Evolutionary conservation across 2,888 invertebrate genomes (phyloP).

Genomic region (Tipula lateralis): DNA sequence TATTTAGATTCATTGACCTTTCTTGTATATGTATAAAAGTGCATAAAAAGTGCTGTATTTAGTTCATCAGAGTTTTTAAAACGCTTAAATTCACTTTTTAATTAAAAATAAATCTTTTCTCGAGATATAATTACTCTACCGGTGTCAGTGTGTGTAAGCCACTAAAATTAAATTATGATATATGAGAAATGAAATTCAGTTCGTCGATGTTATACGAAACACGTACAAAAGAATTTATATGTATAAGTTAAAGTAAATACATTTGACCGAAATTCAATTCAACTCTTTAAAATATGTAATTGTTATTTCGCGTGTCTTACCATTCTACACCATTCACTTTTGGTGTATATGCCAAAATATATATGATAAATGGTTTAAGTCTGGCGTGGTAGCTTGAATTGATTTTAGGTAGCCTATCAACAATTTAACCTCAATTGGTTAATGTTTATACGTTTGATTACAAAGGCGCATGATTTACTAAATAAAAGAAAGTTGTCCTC

Average conservation of each 20-base stretch:
- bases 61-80: not conserved
- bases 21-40: too few species aligned
- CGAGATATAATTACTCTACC: too few species aligned
- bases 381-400: not conserved
- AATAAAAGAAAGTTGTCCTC: slow-evolving; percentile 45
- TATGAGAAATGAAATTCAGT: too few species aligned
- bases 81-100: not conserved
- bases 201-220: too few species aligned
- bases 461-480: not conserved
- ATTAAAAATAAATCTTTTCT: too few species aligned
- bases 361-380: not conserved
- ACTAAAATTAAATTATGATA: too few species aligned
- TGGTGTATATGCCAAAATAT: not conserved
- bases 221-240: too few species aligned
- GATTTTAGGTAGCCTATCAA: not conserved
- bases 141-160: too few species aligned
- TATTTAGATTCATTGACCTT: not conserved
- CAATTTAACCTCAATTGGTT: not conserved
- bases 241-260: too few species aligned
- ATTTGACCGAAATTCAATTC: not conserved
- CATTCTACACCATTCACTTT: too few species aligned
- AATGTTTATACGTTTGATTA: not conserved
- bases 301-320: not conserved
- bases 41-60: not conserved
- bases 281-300: not conserved